phyloP scores from a whole-genome alignment of 2,113 vertebrate genomes.

The Muntiacus muntjak region DNA sequence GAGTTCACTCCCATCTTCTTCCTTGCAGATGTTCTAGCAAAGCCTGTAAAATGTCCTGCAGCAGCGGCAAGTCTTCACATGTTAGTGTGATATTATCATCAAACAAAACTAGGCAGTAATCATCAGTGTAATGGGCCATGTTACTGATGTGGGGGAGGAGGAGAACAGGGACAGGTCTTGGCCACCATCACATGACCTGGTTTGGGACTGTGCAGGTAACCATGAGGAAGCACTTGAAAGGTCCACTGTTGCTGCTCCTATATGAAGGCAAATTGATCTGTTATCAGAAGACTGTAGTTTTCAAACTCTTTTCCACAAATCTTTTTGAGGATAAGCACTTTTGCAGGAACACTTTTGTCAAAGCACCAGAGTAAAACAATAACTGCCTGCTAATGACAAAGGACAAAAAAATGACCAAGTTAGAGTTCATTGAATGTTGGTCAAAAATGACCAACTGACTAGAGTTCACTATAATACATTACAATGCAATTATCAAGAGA shows the following conservation, averaged over 20 bases:
- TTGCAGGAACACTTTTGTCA: background rate
- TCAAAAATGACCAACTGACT: background rate
- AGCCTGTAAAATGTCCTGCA: background rate
- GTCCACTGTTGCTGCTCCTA: background rate
- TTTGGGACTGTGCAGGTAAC: background rate
- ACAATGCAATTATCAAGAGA: background rate
- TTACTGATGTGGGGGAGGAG: background rate
- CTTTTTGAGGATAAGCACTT: background rate
- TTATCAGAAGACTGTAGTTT: background rate
- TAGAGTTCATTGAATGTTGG: background rate
- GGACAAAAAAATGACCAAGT: background rate
- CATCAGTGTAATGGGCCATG: background rate
- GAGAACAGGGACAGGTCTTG: background rate
- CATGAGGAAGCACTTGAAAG: background rate
- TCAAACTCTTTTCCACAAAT: background rate
- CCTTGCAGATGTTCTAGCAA: background rate
- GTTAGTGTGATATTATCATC: background rate
- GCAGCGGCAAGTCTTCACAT: background rate
- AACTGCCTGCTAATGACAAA: background rate
- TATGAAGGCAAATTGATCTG: background rate
- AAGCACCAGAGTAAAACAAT: background rate
- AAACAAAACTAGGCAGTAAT: background rate
- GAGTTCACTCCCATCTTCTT: background rate
- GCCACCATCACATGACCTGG: background rate
- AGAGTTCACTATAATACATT: background rate